Evolutionary conservation across 2,113 vertebrate species (phyloP), one percentile per base, ranked within the genome.

Genomic region (Saccopteryx bilineata): DNA sequence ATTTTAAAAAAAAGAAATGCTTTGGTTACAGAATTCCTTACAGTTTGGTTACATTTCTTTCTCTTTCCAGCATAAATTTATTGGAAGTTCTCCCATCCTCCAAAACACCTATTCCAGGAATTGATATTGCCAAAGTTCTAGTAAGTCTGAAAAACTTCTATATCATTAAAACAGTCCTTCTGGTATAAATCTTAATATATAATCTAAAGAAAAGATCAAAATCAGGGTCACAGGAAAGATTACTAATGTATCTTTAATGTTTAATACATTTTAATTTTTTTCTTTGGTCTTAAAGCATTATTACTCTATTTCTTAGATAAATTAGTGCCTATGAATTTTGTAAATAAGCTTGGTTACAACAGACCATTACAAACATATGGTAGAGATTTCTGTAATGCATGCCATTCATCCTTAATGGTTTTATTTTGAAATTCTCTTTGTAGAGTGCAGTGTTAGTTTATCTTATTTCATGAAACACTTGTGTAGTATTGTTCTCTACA

Each of bases 381-480:
- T 52, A 80, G 23, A 63, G 48, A 91, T 96, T 96, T 93, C 93
- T 71, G 4, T 85, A 97, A 95, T 92, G 52, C 33, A 79, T 2
- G 18, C 5, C 92, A 46, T 48, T 96, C 80, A 82, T 95, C 97
- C 56, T 88, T 95, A 92, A 66, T 83, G 72, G 72, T 50, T 97
- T 90, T 96, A 76, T 94, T 97, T 94, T 71, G 26, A 97, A 98
- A 96, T 92, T 93, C 79, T 95, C 65, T 97, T 96, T 96, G 91
- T 66, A 54, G 63, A 50, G 17, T 46, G 58, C 68, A 76, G 17
- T 94, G 69, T 85, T 97, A 13, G 91, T 98, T 92, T 97, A 93
- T 71, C 96, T 93, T 98, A 87, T 74, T 95, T 93, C 90, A 78
- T 88, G 24, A 93, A 97, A 95, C 24, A 95, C 9, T 89, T 84